Conservation (phyloP, 1,140 invertebrate genomes). For the Papilio dardanus region DNA sequence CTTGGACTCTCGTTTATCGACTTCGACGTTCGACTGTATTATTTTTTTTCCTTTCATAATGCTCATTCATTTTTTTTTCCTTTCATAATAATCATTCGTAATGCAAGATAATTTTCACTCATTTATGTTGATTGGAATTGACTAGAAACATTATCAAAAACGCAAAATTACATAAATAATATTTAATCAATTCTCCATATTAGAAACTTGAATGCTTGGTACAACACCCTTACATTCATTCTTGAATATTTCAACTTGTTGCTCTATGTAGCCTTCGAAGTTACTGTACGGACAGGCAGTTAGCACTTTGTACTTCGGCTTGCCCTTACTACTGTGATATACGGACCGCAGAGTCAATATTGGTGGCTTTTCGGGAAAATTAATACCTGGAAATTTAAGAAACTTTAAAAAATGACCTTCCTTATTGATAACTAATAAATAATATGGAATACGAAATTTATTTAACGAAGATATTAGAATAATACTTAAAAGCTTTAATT, state of each 20-base stretch:
- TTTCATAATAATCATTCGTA: too few relatives aligned
- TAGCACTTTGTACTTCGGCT: slow-evolving; percentile 72
- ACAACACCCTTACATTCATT: slow-evolving; percentile 67
- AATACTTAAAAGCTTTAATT: too few relatives aligned
- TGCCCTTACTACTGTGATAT: slow-evolving; percentile 74
- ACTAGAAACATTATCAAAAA: too few relatives aligned
- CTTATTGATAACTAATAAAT: not conserved
- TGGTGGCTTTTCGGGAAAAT: slow-evolving; percentile 75
- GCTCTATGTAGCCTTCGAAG: slow-evolving; percentile 75
- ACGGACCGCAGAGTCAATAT: slow-evolving; percentile 72
- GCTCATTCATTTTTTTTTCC: too few relatives aligned
- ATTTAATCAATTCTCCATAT: slow-evolving; percentile 57
- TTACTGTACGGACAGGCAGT: slow-evolving; percentile 70
- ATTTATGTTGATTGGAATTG: too few relatives aligned
- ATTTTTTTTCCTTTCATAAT: too few relatives aligned
- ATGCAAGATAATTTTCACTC: too few relatives aligned
- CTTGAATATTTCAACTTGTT: slow-evolving; percentile 78
- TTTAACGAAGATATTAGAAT: too few relatives aligned
- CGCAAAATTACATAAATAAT: not conserved
- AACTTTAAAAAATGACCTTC: not conserved
- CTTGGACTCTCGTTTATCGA: too few relatives aligned
- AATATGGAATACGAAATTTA: not conserved
- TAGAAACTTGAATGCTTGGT: slow-evolving; percentile 54
- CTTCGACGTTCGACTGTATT: too few relatives aligned
- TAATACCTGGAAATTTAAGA: slow-evolving; percentile 55